phyloP scores from a whole-genome alignment of 2,888 invertebrate genomes.

The Perizoma flavofasciatum region DNA sequence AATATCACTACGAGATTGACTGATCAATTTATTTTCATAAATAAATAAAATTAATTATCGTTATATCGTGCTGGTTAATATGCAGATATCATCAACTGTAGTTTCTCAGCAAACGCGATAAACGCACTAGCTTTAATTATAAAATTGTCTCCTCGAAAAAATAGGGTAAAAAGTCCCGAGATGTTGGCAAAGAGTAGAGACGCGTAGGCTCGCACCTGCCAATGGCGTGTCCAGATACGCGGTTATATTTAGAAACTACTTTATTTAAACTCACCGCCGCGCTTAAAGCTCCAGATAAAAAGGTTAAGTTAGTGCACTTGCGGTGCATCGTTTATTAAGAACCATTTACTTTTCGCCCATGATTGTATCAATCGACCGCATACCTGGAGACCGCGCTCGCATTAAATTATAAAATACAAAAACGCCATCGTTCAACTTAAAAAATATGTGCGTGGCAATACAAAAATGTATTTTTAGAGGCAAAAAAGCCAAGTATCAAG shows the following conservation, averaged over 20 bases:
- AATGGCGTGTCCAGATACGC: constrained; percentile 79
- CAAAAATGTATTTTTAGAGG: constrained; percentile 42
- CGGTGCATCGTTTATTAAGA: constrained; percentile 74
- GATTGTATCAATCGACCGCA: constrained; percentile 74
- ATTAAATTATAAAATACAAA: constrained; percentile 49
- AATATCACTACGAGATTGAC: not conserved
- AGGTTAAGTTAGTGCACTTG: constrained; percentile 71
- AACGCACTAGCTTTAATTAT: constrained; percentile 75
- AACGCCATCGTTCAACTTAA: constrained; percentile 45
- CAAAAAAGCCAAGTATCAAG: constrained; percentile 51
- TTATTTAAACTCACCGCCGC: constrained; percentile 78
- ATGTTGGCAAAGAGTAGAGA: constrained; percentile 65
- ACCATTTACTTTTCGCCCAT: constrained; percentile 76
- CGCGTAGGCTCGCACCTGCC: constrained; percentile 78
- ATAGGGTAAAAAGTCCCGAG: constrained; percentile 56
- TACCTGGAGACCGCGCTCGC: constrained; percentile 50
- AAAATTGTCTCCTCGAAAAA: constrained; percentile 73
- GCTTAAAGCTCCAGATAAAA: constrained; percentile 78
- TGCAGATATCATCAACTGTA: constrained; percentile 61
- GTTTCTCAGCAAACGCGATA: constrained; percentile 68
- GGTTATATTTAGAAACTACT: constrained; percentile 83
- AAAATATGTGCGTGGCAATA: constrained; percentile 44
- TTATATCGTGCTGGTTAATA: constrained; percentile 55
- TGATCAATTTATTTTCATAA: constrained; percentile 12
- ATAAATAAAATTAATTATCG: constrained; percentile 56